Evolutionary conservation across 2,888 invertebrate species (phyloP).

Genomic region (Spilarctia lutea): DNA sequence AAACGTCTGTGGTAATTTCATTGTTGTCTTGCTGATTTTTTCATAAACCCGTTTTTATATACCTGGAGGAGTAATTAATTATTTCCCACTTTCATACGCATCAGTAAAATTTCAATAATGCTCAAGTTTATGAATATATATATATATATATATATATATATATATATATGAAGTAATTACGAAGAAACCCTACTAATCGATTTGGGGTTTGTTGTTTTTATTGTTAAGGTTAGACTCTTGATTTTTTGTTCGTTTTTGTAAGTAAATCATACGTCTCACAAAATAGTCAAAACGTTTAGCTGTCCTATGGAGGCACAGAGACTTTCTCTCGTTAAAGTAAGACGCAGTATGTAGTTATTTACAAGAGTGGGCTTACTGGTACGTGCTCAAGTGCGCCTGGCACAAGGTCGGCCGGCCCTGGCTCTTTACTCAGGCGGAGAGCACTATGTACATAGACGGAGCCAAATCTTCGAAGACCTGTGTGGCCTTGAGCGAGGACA

Average conservation of each 20-base stretch:
- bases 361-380: not conserved
- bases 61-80: not conserved
- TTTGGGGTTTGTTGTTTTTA: not conserved
- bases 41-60: not conserved
- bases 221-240: not conserved
- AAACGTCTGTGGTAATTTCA: too few relatives aligned
- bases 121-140: too few relatives aligned
- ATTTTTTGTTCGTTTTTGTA: not conserved
- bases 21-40: not conserved
- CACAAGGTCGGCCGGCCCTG: not conserved
- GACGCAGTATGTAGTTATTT: not conserved
- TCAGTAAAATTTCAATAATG: not conserved
- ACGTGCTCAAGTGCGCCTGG: conserved; percentile 10
- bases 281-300: not conserved
- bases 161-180: too few relatives aligned
- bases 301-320: not conserved
- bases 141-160: too few relatives aligned
- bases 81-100: not conserved
- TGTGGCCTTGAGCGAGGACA: not conserved
- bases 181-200: not conserved
- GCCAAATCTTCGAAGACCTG: not conserved
- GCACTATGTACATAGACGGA: not conserved
- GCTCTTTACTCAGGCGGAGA: not conserved
- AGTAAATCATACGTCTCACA: not conserved
- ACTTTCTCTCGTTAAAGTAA: not conserved